Evolutionary conservation across 2,113 vertebrate genomes (phyloP), one percentile per base, ranked within the genome.

Genomic region (Oriolus oriolus): DNA sequence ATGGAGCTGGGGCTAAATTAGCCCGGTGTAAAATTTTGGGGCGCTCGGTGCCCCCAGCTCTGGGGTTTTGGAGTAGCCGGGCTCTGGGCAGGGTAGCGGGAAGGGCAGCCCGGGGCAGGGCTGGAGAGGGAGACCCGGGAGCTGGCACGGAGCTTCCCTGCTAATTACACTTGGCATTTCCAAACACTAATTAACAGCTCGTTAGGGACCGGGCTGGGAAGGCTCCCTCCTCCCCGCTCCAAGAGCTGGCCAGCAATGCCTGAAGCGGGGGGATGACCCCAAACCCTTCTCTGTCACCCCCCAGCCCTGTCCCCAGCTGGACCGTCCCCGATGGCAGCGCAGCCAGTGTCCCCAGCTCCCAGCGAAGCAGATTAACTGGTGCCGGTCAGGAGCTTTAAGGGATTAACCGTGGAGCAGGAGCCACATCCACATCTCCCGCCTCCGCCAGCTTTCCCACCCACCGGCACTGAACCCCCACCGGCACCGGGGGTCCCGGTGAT

Each of bases 101-200:
- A 42, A 47, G 53, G 80, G 76, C 63, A 90, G 59, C 54, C 33
- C 4, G 4, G 87, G 49, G 33, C 87, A 76, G 70, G 49, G 41
- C 59, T 8, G 5, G 59, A 37, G 83, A 82, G 14, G 35, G 56
- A 83, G 84, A 16, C 39, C 60, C 65, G 9, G 1, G 59, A 76
- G 74, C 93, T 94, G 96, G 95, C 95, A 71, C 13, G 2, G 37
- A 88, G 61, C 54, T 81, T 50, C 9, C 4, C 75, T 42, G 60
- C 90, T 95, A 96, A 97, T 96, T 90, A 91, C 84, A 45, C 77
- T 89, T 56, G 90, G 90, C 95, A 19, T 76, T 86, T 33, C 57
- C 86, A 83, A 56, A 64, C 86, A 7, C 57, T 87, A 93, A 97
- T 95, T 94, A 96, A 95, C 61, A 39, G 71, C 75, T 94, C 93